These are phyloP conservation scores for Chloropsis hardwickii DNA, from an alignment of 2,113 vertebrate genomes.

Conservation along the genomic window DNA sequence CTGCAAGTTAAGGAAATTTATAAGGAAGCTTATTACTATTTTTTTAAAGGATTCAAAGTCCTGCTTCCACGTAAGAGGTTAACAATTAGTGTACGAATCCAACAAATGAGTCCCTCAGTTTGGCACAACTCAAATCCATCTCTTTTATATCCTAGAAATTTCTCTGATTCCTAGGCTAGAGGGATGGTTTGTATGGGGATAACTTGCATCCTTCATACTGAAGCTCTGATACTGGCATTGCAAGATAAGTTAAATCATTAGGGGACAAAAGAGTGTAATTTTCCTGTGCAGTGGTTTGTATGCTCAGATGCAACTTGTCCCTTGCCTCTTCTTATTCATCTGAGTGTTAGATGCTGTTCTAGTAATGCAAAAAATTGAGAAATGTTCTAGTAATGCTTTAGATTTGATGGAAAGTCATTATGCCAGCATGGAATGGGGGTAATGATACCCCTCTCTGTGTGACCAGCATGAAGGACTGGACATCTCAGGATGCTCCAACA, in stretches of 20 bases:
- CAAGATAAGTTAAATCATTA: not conserved
- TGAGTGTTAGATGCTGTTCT: not conserved
- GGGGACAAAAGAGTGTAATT: not conserved
- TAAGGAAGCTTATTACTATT: not conserved
- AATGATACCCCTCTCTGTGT: not conserved
- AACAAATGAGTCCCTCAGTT: not conserved
- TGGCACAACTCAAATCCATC: not conserved
- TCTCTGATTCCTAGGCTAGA: not conserved
- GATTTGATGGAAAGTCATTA: not conserved
- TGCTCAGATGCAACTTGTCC: not conserved
- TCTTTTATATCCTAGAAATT: not conserved
- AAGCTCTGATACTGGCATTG: not conserved
- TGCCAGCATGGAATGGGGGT: not conserved
- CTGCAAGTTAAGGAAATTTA: not conserved
- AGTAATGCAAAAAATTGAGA: not conserved
- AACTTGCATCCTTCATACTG: not conserved
- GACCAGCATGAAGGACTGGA: not conserved
- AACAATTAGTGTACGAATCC: not conserved
- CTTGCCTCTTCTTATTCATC: not conserved
- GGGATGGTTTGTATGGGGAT: not conserved
- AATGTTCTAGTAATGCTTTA: not conserved
- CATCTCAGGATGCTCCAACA: not conserved
- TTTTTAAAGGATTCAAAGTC: not conserved
- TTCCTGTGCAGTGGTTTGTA: not conserved
- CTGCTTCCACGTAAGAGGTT: not conserved